Evolutionary conservation across 2,797 vertebrate species (phyloP).

Genomic region (Bradypodion pumilum): DNA sequence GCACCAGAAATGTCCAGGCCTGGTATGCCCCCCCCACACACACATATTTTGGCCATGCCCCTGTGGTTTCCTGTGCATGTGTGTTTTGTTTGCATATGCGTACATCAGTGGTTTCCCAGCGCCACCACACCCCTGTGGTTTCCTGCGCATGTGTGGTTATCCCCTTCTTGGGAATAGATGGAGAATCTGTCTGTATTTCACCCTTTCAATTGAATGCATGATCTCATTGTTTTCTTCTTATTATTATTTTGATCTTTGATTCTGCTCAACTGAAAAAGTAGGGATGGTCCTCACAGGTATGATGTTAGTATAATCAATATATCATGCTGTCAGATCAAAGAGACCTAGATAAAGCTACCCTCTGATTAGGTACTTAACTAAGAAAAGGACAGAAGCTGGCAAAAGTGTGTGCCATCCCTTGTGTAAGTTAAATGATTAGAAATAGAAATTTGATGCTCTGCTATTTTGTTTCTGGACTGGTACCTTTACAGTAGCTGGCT

Average conservation of each 20-base stretch:
- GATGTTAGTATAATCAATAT: constrained; percentile 39
- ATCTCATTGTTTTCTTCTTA: background rate
- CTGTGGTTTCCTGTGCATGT: too few species aligned
- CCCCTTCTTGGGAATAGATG: background rate
- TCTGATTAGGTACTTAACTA: constrained; percentile 47
- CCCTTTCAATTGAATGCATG: constrained; percentile 10
- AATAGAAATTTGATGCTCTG: constrained; percentile 29
- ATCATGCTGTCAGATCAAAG: constrained; percentile 28
- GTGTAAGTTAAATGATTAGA: constrained; percentile 17
- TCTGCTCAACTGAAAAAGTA: background rate
- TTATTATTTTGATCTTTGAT: constrained; percentile 5
- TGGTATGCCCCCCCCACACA: too few species aligned
- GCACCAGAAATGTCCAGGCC: too few species aligned
- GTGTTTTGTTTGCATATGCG: too few species aligned
- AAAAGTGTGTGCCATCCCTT: constrained; percentile 28
- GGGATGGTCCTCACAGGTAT: background rate
- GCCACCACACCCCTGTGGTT: too few species aligned
- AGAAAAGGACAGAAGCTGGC: constrained; percentile 34
- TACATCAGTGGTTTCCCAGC: too few species aligned
- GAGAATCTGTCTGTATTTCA: background rate
- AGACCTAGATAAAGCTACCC: constrained; percentile 17
- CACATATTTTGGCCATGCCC: too few species aligned
- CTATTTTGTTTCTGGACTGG: constrained; percentile 50
- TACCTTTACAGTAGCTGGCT: too few species aligned
- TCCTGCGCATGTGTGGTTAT: too few species aligned